Conservation (phyloP, 2,797 vertebrate species). For the Emys orbicularis region DNA sequence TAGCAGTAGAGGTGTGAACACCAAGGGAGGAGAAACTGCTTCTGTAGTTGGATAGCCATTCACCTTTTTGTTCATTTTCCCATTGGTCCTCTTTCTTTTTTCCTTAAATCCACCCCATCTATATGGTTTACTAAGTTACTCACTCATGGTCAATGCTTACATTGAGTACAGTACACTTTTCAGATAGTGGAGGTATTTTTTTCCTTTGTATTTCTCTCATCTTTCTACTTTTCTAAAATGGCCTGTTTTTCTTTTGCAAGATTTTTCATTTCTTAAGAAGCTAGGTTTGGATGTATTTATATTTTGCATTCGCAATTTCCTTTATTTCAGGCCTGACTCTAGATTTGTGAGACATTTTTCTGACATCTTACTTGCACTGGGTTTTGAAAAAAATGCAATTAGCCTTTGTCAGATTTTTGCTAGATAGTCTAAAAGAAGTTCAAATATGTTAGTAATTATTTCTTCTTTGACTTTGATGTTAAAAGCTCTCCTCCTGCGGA, state of each 20-base stretch:
- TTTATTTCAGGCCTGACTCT: background rate
- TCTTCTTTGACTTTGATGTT: slow-evolving; percentile 38
- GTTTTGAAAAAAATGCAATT: slow-evolving; percentile 50
- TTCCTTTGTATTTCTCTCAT: background rate
- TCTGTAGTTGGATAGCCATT: too few relatives aligned
- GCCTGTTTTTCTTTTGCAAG: background rate
- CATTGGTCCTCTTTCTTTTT: background rate
- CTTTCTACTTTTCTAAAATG: background rate
- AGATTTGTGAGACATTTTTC: slow-evolving; percentile 46
- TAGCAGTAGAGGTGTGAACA: too few relatives aligned
- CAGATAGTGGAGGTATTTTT: slow-evolving; percentile 3
- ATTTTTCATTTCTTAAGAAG: slow-evolving; percentile 34
- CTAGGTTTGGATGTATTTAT: slow-evolving; percentile 39
- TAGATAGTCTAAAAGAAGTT: slow-evolving; percentile 51
- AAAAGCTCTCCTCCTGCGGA: slow-evolving; percentile 34
- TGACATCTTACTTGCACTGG: slow-evolving; percentile 63
- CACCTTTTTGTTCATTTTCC: background rate
- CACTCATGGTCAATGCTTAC: background rate
- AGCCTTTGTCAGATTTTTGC: slow-evolving; percentile 45
- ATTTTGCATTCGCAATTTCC: slow-evolving; percentile 6
- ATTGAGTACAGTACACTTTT: background rate
- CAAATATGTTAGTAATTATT: background rate
- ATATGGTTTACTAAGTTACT: background rate
- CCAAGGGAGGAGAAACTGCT: too few relatives aligned
- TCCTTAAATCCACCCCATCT: too few relatives aligned